These are phyloP conservation scores for Tanaodytes sp. DNA, from an alignment of 2,888 invertebrate genomes.

Conservation along the genomic window DNA sequence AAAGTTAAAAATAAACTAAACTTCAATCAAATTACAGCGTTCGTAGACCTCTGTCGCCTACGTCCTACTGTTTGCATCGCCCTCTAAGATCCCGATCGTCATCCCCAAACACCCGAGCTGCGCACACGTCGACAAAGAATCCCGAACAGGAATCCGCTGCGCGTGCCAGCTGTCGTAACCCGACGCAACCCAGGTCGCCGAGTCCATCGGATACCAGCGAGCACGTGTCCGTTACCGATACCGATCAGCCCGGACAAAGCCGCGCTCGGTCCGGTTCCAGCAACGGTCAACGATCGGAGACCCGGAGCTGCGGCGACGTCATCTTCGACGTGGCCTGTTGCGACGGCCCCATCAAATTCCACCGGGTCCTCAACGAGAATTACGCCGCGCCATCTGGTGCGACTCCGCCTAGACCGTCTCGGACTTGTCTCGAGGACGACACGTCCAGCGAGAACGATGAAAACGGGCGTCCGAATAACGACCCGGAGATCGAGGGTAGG, in stretches of 20 bases:
- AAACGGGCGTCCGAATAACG: constrained; percentile 64
- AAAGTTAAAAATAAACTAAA: too few relatives aligned
- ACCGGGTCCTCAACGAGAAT: constrained; percentile 87
- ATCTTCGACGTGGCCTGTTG: constrained; percentile 92
- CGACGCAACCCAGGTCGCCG: constrained; percentile 39
- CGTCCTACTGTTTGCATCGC: constrained; percentile 24
- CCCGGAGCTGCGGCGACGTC: constrained; percentile 69
- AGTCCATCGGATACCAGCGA: constrained; percentile 56
- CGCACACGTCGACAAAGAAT: constrained; percentile 18
- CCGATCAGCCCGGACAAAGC: constrained; percentile 30
- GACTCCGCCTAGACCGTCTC: neutral
- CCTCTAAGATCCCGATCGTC: constrained; percentile 19
- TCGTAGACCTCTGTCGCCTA: constrained; percentile 13
- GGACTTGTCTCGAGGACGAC: constrained; percentile 48
- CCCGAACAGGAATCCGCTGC: neutral
- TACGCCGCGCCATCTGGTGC: constrained; percentile 73
- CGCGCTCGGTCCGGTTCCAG: constrained; percentile 28
- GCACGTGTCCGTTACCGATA: constrained; percentile 53
- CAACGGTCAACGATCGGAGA: constrained; percentile 22
- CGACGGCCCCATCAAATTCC: constrained; percentile 91
- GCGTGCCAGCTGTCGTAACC: neutral
- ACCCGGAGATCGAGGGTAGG: constrained; percentile 52
- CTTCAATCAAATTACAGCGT: constrained; percentile 1
- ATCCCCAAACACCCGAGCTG: constrained; percentile 5
- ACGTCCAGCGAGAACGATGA: constrained; percentile 62